phyloP scores from a whole-genome alignment of 2,797 vertebrate species.

The Typhlichthys eigenmanni region DNA sequence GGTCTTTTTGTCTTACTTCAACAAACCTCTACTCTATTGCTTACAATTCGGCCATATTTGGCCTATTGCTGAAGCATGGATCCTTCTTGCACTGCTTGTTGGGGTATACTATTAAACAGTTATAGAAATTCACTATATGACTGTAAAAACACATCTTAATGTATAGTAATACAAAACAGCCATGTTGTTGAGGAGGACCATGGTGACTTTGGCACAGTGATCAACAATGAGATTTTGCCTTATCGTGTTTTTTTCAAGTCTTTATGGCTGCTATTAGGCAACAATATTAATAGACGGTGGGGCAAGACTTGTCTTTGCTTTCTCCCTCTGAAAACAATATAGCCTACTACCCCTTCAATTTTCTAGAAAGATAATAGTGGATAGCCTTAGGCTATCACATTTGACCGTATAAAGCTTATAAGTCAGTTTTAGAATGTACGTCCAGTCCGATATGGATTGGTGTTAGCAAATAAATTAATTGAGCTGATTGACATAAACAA shows the following conservation, averaged over 20 bases:
- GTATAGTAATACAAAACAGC: constrained; percentile 39
- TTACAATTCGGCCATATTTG: no score
- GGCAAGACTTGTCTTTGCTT: constrained; percentile 28
- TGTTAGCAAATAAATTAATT: not conserved
- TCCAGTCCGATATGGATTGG: not conserved
- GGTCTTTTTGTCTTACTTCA: no score
- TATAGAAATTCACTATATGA: constrained; percentile 27
- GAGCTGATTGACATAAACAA: not conserved
- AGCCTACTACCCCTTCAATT: constrained; percentile 11
- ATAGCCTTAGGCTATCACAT: not conserved
- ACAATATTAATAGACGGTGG: constrained; percentile 61
- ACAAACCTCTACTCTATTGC: no score
- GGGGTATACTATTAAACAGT: no score
- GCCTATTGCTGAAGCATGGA: no score
- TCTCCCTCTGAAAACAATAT: constrained; percentile 41
- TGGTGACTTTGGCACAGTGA: constrained; percentile 11
- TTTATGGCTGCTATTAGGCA: constrained; percentile 24
- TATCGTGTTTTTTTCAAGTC: constrained; percentile 3
- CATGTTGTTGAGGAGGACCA: constrained; percentile 11
- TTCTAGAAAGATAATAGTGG: not conserved
- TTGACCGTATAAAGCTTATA: not conserved
- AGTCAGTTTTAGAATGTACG: not conserved
- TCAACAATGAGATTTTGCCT: constrained; percentile 25
- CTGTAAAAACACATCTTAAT: constrained; percentile 39
- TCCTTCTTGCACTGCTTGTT: no score